Percentiles rank a stretch among this genome's conserved stretches.
Conservation (phyloP, 2,113 vertebrate species). For the Triplophysa rosa region DNA sequence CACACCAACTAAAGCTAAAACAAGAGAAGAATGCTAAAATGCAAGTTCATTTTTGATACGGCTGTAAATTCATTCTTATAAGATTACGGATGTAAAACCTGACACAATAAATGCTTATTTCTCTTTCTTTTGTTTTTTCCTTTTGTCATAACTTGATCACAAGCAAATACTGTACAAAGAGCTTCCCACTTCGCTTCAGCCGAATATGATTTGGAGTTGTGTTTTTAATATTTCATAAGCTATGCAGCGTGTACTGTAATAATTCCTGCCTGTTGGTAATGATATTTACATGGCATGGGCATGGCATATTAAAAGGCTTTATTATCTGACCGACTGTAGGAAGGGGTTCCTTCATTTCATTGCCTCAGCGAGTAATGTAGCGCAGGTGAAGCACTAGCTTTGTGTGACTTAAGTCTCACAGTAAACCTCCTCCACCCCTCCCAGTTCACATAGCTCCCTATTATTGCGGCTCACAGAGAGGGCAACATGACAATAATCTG, state of each 20-base stretch:
- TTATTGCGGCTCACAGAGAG: conserved; percentile 6
- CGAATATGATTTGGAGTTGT: conserved; percentile 38
- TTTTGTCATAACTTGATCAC: neutral
- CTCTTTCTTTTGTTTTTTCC: neutral
- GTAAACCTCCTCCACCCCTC: conserved; percentile 11
- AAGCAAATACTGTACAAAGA: conserved; percentile 18
- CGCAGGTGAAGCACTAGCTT: conserved; percentile 13
- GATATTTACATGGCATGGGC: conserved; percentile 51
- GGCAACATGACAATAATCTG: conserved; percentile 31
- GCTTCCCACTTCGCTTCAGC: conserved; percentile 12
- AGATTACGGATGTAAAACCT: neutral
- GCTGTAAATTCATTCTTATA: neutral
- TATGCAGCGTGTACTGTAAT: conserved; percentile 31
- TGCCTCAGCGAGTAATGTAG: neutral
- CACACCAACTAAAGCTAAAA: neutral
- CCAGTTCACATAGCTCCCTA: conserved; percentile 16
- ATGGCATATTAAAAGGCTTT: conserved; percentile 50
- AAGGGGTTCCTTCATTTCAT: conserved; percentile 1
- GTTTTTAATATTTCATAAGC: conserved; percentile 56
- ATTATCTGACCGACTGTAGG: conserved; percentile 50
- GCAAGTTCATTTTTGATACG: neutral
- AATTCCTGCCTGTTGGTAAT: conserved; percentile 52
- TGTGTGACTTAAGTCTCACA: neutral
- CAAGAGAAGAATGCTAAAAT: neutral
- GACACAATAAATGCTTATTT: neutral